Conservation (phyloP, 2,113 vertebrate species). For the Gasterosteus aculeatus region DNA sequence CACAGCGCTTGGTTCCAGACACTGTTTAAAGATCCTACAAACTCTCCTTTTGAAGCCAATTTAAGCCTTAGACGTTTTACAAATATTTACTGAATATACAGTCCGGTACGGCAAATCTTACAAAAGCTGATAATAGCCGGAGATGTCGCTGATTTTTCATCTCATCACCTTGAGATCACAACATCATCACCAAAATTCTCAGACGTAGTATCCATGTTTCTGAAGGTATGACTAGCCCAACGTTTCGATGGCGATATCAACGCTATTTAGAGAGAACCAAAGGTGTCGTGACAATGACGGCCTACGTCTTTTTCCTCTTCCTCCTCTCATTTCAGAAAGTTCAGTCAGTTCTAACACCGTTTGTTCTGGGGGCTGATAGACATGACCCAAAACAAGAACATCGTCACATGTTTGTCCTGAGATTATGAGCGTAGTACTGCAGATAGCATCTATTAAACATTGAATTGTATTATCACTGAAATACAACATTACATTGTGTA, state of each 20-base stretch:
- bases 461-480: neutral
- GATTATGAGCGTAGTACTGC: neutral
- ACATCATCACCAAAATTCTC: neutral
- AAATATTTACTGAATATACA: neutral
- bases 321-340: neutral
- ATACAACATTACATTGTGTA: neutral
- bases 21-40: neutral
- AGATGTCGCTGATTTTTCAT: neutral
- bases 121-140: neutral
- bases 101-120: neutral
- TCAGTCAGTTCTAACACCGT: neutral
- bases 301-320: neutral
- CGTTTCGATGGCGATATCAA: neutral
- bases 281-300: neutral
- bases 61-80: neutral
- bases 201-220: neutral
- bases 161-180: too few species aligned
- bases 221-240: neutral
- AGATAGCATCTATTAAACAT: too few species aligned
- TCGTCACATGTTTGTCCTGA: neutral
- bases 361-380: neutral
- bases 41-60: neutral
- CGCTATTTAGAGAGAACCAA: neutral
- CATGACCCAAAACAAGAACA: neutral
- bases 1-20: neutral